Conservation (phyloP, 1,140 invertebrate genomes). For the Homalodisca vitripennis region DNA sequence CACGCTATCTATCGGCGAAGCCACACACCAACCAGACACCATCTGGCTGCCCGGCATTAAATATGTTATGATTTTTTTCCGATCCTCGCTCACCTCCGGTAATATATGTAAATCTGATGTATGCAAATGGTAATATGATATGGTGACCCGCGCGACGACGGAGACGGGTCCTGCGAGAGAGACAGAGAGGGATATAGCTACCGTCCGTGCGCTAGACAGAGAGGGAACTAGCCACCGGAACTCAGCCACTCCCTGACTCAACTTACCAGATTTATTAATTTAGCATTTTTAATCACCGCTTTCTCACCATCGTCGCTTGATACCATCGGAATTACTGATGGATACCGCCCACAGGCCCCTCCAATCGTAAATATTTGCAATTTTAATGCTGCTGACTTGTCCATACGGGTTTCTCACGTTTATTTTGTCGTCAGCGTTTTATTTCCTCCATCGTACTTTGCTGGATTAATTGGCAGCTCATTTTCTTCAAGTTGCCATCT, state of each 20-base stretch:
- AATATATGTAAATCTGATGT: conserved; percentile 16
- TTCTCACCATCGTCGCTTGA: conserved; percentile 9
- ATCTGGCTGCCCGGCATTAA: not conserved
- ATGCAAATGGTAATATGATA: conserved; percentile 15
- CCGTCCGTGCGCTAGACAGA: not conserved
- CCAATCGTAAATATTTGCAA: conserved; percentile 12
- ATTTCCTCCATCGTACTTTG: not conserved
- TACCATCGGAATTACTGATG: conserved; percentile 2
- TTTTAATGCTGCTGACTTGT: conserved; percentile 5
- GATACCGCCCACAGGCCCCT: conserved; percentile 5
- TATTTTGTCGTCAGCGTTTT: not conserved
- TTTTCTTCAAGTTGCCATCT: too few species aligned
- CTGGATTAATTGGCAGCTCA: not conserved
- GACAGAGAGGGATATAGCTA: not conserved
- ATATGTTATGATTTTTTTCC: conserved; percentile 22
- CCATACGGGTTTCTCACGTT: conserved; percentile 10
- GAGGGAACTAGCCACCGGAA: not conserved
- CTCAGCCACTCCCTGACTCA: conserved; percentile 12
- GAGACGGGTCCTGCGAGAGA: not conserved
- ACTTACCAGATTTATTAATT: conserved; percentile 25
- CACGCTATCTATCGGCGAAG: too few species aligned
- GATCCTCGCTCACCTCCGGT: not conserved
- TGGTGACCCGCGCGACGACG: not conserved
- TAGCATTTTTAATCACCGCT: conserved; percentile 12
- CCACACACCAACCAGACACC: not conserved